Conservation (phyloP, 1,140 invertebrate species). For the Ceratina australensis region DNA sequence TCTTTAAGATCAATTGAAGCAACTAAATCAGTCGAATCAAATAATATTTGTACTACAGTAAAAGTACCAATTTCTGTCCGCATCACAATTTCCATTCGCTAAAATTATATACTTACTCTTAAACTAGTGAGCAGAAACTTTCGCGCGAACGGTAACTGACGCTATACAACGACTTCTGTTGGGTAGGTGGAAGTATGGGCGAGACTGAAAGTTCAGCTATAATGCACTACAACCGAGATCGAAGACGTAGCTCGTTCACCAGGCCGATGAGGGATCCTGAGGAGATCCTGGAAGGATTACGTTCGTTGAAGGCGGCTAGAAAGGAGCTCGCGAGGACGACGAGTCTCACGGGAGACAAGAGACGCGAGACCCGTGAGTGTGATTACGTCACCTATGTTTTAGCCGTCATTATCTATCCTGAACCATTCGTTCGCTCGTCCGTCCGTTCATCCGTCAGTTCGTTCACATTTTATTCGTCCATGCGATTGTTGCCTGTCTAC, state of each 20-base stretch:
- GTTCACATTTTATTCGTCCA: constrained; percentile 12
- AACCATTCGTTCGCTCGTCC: constrained; percentile 29
- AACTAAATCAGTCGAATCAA: too few relatives aligned
- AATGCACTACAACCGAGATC: constrained; percentile 83
- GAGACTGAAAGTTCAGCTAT: constrained; percentile 80
- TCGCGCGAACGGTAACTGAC: too few relatives aligned
- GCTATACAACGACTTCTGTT: not conserved
- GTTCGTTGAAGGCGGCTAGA: constrained; percentile 88
- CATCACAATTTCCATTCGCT: too few relatives aligned
- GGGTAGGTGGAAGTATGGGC: constrained; percentile 76
- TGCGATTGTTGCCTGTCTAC: constrained; percentile 34
- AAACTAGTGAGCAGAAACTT: too few relatives aligned
- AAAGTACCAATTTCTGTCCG: too few relatives aligned
- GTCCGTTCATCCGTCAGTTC: constrained; percentile 40
- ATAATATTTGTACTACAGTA: too few relatives aligned
- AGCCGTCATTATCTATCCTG: constrained; percentile 40
- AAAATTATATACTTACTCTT: too few relatives aligned
- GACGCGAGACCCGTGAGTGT: constrained; percentile 83
- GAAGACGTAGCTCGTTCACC: constrained; percentile 88
- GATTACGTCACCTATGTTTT: constrained; percentile 29
- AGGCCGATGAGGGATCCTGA: constrained; percentile 87
- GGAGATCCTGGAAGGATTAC: constrained; percentile 84
- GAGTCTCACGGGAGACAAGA: constrained; percentile 84
- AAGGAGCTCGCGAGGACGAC: constrained; percentile 88
- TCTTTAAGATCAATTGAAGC: too few relatives aligned